Percentiles rank a stretch among this genome's conserved stretches.
Evolutionary conservation across 2,888 invertebrate species (phyloP).

Genomic region (Lamproptera curius): DNA sequence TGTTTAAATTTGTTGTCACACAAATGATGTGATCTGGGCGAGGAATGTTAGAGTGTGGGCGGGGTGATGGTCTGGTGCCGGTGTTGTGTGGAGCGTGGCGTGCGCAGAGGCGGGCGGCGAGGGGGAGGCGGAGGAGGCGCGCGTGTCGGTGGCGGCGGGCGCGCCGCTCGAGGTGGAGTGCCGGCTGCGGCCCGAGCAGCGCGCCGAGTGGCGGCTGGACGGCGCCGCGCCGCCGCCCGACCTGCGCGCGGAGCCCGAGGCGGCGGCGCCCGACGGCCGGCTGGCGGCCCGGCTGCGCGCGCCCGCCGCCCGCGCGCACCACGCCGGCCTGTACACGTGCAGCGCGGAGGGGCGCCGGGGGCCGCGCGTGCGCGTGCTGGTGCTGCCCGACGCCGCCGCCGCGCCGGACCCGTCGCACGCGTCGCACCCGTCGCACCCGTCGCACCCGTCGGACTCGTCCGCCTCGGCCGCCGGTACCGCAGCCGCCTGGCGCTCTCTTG

Average conservation of each 20-base stretch:
- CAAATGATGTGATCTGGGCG: background rate
- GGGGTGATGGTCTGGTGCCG: background rate
- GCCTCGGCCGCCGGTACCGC: constrained; percentile 26
- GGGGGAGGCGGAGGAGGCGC: constrained; percentile 12
- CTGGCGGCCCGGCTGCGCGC: constrained; percentile 45
- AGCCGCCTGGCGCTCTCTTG: constrained; percentile 4
- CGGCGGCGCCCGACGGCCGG: constrained; percentile 28
- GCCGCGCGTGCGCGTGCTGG: constrained; percentile 44
- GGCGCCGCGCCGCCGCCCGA: constrained; percentile 45
- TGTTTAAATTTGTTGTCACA: background rate
- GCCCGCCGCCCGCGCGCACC: constrained; percentile 43
- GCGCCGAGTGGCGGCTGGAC: constrained; percentile 36
- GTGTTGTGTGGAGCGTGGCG: background rate
- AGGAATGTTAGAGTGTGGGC: background rate
- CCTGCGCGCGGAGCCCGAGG: constrained; percentile 35
- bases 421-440: background rate
- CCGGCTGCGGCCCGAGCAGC: constrained; percentile 48
- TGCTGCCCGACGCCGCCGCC: constrained; percentile 31
- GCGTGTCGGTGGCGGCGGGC: background rate
- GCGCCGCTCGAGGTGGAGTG: constrained; percentile 31
- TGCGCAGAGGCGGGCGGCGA: constrained; percentile 28
- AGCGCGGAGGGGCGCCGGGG: constrained; percentile 39
- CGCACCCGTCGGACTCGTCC: constrained; percentile 28
- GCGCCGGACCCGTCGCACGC: constrained; percentile 21
- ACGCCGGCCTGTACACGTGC: constrained; percentile 57